phyloP scores from a whole-genome alignment of 2,888 invertebrate genomes.

The Erebia ligea region DNA sequence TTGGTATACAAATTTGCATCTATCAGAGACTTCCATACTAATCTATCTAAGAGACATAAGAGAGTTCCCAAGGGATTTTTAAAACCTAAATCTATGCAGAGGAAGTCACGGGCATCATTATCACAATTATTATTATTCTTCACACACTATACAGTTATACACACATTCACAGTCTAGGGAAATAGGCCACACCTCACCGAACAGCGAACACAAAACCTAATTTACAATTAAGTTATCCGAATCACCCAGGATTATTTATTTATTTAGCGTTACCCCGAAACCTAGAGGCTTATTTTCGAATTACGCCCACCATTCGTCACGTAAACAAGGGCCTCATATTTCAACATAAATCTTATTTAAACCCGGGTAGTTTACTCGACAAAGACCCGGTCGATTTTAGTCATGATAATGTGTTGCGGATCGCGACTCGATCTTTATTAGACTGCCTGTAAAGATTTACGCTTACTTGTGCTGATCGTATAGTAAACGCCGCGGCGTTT shows the following conservation, averaged over 20 bases:
- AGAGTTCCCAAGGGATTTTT: too few relatives aligned
- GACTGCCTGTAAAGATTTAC: constrained; percentile 20
- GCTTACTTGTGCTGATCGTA: constrained; percentile 4
- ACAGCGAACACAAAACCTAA: background rate
- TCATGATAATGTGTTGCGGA: constrained; percentile 36
- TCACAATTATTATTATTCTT: too few relatives aligned
- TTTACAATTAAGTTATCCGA: background rate
- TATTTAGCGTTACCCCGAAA: constrained; percentile 12
- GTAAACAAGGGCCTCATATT: constrained; percentile 38
- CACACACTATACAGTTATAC: too few relatives aligned
- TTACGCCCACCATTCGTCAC: constrained; percentile 29
- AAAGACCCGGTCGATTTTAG: constrained; percentile 41
- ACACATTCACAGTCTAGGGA: too few relatives aligned
- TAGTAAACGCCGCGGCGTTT: background rate
- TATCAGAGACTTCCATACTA: too few relatives aligned
- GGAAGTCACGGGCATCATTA: too few relatives aligned
- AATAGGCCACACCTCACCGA: background rate
- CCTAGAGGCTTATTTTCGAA: constrained; percentile 24
- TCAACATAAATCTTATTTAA: constrained; percentile 45
- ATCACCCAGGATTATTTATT: constrained; percentile 5
- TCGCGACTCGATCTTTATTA: constrained; percentile 39
- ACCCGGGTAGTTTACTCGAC: constrained; percentile 40
- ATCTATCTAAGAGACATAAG: too few relatives aligned
- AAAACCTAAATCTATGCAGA: too few relatives aligned
- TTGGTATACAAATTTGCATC: too few relatives aligned